Evolutionary conservation across 2,797 vertebrate genomes (phyloP).

Genomic region (Muscicapa striata): DNA sequence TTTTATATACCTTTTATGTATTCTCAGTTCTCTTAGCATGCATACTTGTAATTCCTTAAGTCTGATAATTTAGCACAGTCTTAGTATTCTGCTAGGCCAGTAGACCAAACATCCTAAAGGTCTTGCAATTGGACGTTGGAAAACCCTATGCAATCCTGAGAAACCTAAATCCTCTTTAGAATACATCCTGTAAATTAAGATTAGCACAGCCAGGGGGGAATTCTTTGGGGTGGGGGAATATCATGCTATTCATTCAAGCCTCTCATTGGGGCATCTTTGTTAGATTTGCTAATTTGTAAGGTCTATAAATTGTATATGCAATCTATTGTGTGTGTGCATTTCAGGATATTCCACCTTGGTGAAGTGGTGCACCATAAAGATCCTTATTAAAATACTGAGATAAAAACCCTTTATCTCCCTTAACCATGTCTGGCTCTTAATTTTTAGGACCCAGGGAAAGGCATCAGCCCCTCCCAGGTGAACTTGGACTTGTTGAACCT

Average conservation of each 20-base stretch:
- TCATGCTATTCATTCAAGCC: background rate
- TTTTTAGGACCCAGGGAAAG: background rate
- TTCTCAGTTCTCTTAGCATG: background rate
- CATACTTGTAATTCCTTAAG: background rate
- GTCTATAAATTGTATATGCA: rapidly evolving
- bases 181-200: background rate
- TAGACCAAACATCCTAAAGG: too few species aligned
- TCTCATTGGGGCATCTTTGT: background rate
- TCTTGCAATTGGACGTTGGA: rapidly evolving
- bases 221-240: background rate
- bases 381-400: background rate
- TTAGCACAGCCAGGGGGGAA: background rate
- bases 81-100: background rate
- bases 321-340: background rate
- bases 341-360: rapidly evolving
- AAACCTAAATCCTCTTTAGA: background rate
- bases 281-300: background rate
- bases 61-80: background rate
- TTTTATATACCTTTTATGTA: too few species aligned
- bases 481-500: background rate
- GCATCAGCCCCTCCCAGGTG: background rate
- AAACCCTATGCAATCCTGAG: rapidly evolving
- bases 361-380: background rate
- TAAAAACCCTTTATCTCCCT: background rate
- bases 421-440: rapidly evolving